phyloP scores from a whole-genome alignment of 2,797 vertebrate genomes.

The Oreonectes daqikongensis region DNA sequence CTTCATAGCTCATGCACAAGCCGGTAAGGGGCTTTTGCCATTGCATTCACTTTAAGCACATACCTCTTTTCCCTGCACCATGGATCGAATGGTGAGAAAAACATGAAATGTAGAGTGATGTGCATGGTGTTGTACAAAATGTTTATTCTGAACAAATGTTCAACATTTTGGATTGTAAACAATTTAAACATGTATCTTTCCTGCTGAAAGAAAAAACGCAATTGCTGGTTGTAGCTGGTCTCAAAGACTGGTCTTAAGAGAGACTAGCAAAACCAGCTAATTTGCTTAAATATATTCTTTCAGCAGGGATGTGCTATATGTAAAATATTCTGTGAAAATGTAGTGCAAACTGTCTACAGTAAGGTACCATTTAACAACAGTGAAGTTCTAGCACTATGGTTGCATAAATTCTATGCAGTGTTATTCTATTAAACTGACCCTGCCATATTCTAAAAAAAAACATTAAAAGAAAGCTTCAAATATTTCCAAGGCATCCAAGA shows the following conservation, averaged over 20 bases:
- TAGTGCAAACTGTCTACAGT: too few species aligned
- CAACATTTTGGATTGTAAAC: not conserved
- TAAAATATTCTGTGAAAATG: not conserved
- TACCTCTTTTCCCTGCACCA: conserved; percentile 99
- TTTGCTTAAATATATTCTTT: not conserved
- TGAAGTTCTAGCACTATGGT: too few species aligned
- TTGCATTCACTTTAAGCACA: conserved; percentile 85
- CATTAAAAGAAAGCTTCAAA: not conserved
- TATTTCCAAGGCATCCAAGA: conserved; percentile 22
- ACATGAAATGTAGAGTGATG: conserved; percentile 85
- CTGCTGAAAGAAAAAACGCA: not conserved
- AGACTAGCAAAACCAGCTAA: not conserved
- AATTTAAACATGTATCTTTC: not conserved
- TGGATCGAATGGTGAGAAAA: conserved; percentile 92
- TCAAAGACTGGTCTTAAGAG: not conserved
- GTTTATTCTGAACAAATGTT: conserved; percentile 50
- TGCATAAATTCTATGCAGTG: not conserved
- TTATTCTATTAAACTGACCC: not conserved
- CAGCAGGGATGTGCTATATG: not conserved
- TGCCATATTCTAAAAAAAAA: not conserved
- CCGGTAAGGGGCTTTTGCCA: conserved; percentile 80
- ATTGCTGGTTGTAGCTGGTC: not conserved
- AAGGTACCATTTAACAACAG: too few species aligned
- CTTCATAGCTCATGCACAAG: conserved; percentile 91
- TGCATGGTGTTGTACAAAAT: conserved; percentile 59